Base-by-base conservation (phyloP, 2,113 vertebrate genomes). In the Syngnathoides biaculeatus region DNA sequence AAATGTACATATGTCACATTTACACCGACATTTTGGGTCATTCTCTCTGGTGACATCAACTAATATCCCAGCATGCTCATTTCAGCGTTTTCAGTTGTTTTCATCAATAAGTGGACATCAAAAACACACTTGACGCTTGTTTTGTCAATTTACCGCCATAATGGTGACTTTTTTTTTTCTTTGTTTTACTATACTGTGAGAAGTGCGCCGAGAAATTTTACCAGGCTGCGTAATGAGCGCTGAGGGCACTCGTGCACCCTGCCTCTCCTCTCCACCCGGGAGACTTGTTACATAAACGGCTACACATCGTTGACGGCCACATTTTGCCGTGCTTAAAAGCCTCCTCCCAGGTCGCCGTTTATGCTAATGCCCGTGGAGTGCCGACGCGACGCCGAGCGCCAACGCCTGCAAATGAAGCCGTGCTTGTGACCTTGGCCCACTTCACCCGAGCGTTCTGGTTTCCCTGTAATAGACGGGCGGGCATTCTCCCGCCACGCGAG, bases 381-480 rank as follows among this genome's bases (percentile, higher is more conserved):
- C 12, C 52, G 79, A 65, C 56, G 65, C 50, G 26, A 58, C 85
- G 70, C 80, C 45, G 71, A 76, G 77, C 74, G 60, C 68, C 66
- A 64, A 73, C 43, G 78, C 82, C 82, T 71, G 77, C 67, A 88
- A 86, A 73, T 12, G 65, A 72, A 81, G 83, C 70, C 78, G 80
- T 69, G 64, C 22, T 57, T 80, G 69, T 85, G 89, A 91, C 90
- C 88, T 90, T 91, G 89, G 78, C 89, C 89, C 75, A 90, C 83
- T 89, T 89, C 64, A 80, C 71, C 71, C 72, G 75, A 76, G 73
- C 24, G 75, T 83, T 87, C 82, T 75, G 85, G 78, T 82, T 87
- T 86, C 77, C 84, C 78, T 78, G 81, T 89, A 86, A 89, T 90
- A 82, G 77, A 80, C 65, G 78, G 55, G 48, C 48, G 78, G 78